phyloP scores from a whole-genome alignment of 2,113 vertebrate genomes.

The Enhydra lutris region DNA sequence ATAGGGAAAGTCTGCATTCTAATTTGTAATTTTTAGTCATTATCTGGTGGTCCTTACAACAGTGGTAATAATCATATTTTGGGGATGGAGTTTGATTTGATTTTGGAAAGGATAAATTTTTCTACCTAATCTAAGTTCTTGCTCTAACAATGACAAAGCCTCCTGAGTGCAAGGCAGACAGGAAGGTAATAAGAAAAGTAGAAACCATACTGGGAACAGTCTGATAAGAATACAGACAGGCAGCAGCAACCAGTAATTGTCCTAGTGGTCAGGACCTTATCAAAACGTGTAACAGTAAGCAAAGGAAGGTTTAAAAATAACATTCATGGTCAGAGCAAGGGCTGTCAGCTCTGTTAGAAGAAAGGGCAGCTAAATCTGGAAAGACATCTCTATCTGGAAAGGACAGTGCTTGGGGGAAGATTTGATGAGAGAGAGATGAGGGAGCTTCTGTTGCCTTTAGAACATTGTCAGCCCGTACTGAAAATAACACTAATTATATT shows the following conservation, averaged over 20 bases:
- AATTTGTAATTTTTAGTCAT: neutral
- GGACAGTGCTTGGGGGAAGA: neutral
- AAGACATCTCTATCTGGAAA: conserved; percentile 59
- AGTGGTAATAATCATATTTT: neutral
- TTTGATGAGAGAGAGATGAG: neutral
- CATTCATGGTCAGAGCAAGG: conserved; percentile 46
- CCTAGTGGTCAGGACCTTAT: conserved; percentile 55
- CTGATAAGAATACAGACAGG: conserved; percentile 47
- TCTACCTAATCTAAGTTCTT: neutral
- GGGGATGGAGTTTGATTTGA: neutral
- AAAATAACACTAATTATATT: neutral
- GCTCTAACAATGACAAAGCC: neutral
- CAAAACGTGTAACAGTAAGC: conserved; percentile 64
- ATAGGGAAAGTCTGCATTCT: neutral
- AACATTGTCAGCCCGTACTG: neutral
- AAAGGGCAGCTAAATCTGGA: conserved; percentile 52
- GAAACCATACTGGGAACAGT: conserved; percentile 24
- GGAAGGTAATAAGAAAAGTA: conserved; percentile 46
- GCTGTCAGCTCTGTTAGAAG: conserved; percentile 28
- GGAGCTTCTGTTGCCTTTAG: neutral
- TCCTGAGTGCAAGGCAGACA: neutral
- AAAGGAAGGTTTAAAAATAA: conserved; percentile 67
- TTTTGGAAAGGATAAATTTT: conserved; percentile 15
- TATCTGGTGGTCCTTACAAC: neutral
- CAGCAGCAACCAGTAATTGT: conserved; percentile 52